A percentile compares a stretch with the other conserved stretches of the same genome.
phyloP scores from a whole-genome alignment of 2,888 invertebrate genomes.

The Andrena minutula region DNA sequence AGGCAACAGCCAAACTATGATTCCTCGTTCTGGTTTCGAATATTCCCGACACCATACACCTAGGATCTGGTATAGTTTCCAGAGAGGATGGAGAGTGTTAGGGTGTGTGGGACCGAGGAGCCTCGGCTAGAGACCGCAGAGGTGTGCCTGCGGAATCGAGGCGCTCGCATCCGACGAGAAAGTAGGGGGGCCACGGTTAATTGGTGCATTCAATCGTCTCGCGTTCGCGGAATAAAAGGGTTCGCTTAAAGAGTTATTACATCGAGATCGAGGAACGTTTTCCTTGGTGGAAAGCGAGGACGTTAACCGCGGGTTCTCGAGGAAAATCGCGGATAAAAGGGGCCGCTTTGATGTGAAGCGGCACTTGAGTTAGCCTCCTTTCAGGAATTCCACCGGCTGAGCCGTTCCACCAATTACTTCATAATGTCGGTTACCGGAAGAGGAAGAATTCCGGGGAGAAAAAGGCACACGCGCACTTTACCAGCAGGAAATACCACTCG shows the following conservation, averaged over 20 bases:
- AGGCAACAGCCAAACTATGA: constrained; percentile 28
- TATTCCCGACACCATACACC: constrained; percentile 11
- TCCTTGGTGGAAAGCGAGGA: constrained; percentile 22
- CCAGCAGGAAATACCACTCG: constrained; percentile 33
- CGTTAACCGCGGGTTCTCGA: constrained; percentile 33
- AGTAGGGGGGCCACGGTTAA: constrained; percentile 9
- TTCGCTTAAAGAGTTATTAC: constrained; percentile 52
- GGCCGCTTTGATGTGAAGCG: constrained; percentile 57
- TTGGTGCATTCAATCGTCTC: constrained; percentile 32
- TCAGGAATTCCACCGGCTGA: constrained; percentile 50
- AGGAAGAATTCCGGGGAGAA: constrained; percentile 40
- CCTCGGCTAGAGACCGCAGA: background rate
- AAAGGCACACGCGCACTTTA: constrained; percentile 27
- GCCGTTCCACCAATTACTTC: constrained; percentile 61
- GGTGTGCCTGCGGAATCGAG: too few relatives aligned
- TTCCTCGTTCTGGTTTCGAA: constrained; percentile 11
- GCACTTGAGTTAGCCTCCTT: constrained; percentile 54
- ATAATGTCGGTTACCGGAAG: constrained; percentile 52
- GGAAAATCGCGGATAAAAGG: constrained; percentile 48
- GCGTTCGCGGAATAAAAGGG: constrained; percentile 7
- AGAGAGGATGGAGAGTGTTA: background rate
- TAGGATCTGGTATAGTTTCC: background rate
- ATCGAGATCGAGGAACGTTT: constrained; percentile 30
- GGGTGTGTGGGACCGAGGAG: background rate
- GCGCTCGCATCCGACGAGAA: background rate